Evolutionary conservation across 2,113 vertebrate genomes (phyloP).

Genomic region (Rutilus rutilus): DNA sequence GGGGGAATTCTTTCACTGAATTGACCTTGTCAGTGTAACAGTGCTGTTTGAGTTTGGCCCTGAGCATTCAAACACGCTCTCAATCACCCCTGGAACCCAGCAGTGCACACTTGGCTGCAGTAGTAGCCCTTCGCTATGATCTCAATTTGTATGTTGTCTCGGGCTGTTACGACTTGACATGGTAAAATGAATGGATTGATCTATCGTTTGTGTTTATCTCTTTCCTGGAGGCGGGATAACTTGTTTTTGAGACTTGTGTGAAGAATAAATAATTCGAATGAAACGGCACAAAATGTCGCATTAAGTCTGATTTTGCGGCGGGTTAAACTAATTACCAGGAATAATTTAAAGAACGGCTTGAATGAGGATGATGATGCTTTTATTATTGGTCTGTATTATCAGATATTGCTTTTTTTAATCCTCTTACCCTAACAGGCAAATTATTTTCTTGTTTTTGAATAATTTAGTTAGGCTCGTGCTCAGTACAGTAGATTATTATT

Average conservation of each 20-base stretch:
- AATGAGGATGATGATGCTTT: conserved; percentile 7
- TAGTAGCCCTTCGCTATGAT: conserved; percentile 77
- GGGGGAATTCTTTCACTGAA: conserved; percentile 71
- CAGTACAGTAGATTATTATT: conserved; percentile 37
- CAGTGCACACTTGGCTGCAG: conserved; percentile 78
- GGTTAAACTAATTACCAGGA: conserved; percentile 21
- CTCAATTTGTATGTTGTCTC: conserved; percentile 84
- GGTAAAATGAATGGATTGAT: conserved; percentile 76
- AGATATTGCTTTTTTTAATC: conserved; percentile 11
- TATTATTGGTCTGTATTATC: conserved; percentile 35
- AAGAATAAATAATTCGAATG: conserved; percentile 33
- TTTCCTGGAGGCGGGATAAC: conserved; percentile 65
- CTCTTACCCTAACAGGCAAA: conserved; percentile 23
- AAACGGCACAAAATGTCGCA: not conserved
- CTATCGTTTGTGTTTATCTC: conserved; percentile 61
- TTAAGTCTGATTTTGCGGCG: not conserved
- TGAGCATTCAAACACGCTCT: conserved; percentile 82
- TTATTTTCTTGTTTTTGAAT: conserved; percentile 41
- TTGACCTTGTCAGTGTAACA: conserved; percentile 82
- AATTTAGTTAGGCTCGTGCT: conserved; percentile 29
- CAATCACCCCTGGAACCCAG: conserved; percentile 80
- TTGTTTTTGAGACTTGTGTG: conserved; percentile 65
- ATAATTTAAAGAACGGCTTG: not conserved
- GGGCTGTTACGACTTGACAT: conserved; percentile 65
- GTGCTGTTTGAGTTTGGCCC: conserved; percentile 82